A percentile compares a stretch with the other conserved stretches of the same genome.
Evolutionary conservation across 23 tunicate species (phyloP).

Genomic region (Ciona savignyi): DNA sequence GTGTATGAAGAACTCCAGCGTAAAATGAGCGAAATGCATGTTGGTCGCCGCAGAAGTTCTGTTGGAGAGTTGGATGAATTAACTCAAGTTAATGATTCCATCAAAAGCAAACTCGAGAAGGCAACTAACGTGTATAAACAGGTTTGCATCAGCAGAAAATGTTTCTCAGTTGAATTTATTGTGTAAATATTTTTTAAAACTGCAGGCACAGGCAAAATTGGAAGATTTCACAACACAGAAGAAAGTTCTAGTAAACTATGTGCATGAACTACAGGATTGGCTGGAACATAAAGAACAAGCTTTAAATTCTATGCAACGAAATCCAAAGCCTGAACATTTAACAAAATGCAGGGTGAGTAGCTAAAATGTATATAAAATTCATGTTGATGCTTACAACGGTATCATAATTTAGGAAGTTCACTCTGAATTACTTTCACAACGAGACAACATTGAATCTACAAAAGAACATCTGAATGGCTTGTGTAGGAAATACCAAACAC

Average conservation of each 20-base stretch:
- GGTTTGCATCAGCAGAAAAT: slow-evolving; percentile 17
- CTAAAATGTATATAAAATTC: neutral
- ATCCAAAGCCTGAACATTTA: slow-evolving; percentile 41
- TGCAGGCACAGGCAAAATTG: slow-evolving; percentile 50
- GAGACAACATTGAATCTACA: slow-evolving; percentile 80
- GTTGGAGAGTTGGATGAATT: slow-evolving; percentile 81
- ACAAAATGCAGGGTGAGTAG: slow-evolving; percentile 51
- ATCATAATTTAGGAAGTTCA: slow-evolving; percentile 55
- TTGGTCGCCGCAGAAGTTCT: slow-evolving; percentile 19
- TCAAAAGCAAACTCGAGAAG: slow-evolving; percentile 63
- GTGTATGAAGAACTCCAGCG: slow-evolving; percentile 49
- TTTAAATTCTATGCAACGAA: slow-evolving; percentile 23
- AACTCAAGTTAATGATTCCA: slow-evolving; percentile 72
- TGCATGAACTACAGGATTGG: slow-evolving; percentile 62
- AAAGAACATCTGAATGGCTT: slow-evolving; percentile 82
- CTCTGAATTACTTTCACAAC: slow-evolving; percentile 60
- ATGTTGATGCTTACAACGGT: neutral
- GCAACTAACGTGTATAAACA: slow-evolving; percentile 55
- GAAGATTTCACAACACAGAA: slow-evolving; percentile 70
- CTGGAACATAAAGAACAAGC: slow-evolving; percentile 48
- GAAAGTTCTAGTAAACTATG: slow-evolving; percentile 53
- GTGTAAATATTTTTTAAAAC: too few species aligned
- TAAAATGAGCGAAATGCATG: slow-evolving; percentile 48
- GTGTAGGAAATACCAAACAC: slow-evolving; percentile 75
- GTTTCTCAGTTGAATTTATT: neutral